phyloP scores from a whole-genome alignment of 2,113 vertebrate species.

The Myiopsitta monachus region DNA sequence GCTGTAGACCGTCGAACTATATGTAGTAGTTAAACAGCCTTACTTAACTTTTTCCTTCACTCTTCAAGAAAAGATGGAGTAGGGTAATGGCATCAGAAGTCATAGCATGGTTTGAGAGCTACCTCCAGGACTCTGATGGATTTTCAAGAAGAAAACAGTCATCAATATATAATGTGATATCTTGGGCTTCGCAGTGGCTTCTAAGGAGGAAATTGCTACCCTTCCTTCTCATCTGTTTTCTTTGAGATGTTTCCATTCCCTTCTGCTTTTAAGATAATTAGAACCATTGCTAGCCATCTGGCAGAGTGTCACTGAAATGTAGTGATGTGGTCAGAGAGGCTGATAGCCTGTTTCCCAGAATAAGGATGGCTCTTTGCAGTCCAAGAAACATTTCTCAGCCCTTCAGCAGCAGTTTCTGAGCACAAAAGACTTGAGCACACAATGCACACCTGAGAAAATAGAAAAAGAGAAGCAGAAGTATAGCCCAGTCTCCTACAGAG shows the following conservation, averaged over 20 bases:
- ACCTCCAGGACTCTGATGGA: not conserved
- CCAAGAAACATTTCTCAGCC: not conserved
- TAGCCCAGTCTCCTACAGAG: not conserved
- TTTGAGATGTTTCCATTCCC: not conserved
- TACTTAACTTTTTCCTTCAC: not conserved
- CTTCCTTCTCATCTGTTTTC: not conserved
- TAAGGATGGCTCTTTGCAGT: not conserved
- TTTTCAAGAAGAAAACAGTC: not conserved
- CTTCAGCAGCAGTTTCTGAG: not conserved
- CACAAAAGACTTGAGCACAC: not conserved
- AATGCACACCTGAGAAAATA: not conserved
- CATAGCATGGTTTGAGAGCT: not conserved
- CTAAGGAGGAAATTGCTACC: not conserved
- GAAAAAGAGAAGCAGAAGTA: not conserved
- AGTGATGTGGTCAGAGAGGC: not conserved
- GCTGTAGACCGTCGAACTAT: not conserved
- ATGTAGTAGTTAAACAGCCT: not conserved
- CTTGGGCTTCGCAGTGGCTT: not conserved
- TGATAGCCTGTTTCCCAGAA: not conserved
- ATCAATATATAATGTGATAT: not conserved
- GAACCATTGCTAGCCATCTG: not conserved
- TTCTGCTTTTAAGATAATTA: not conserved
- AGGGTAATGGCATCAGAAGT: not conserved
- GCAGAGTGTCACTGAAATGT: not conserved
- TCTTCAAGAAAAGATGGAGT: not conserved